Evolutionary conservation across 2,888 invertebrate species (phyloP).

Genomic region (Eristalinus sepulchralis): DNA sequence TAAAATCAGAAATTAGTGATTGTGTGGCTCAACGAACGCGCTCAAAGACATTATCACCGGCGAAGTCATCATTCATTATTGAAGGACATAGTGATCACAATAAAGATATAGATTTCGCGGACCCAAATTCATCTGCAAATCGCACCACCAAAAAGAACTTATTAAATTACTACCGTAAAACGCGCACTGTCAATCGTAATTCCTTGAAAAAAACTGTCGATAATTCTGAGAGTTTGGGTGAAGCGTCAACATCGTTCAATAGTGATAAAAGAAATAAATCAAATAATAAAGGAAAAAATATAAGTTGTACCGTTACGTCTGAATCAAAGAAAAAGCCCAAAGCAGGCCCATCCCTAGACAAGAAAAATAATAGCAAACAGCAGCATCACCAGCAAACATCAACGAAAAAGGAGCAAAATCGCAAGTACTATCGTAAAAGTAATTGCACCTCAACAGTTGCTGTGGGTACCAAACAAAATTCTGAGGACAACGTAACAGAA

Average conservation of each 20-base stretch:
- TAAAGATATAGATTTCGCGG: conserved; percentile 49
- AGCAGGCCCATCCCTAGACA: neutral
- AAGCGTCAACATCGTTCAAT: conserved; percentile 52
- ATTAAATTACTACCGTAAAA: conserved; percentile 80
- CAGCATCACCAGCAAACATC: neutral
- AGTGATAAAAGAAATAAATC: conserved; percentile 16
- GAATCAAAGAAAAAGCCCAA: conserved; percentile 11
- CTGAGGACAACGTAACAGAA: neutral
- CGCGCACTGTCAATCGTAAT: conserved; percentile 77
- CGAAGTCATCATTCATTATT: conserved; percentile 53
- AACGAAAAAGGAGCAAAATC: conserved; percentile 23
- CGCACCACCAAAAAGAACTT: conserved; percentile 75
- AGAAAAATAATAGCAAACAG: conserved; percentile 1
- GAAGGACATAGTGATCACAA: neutral
- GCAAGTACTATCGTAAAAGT: conserved; percentile 5
- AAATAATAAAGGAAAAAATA: conserved; percentile 13
- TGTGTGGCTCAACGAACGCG: conserved; percentile 80
- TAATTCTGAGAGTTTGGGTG: conserved; percentile 23
- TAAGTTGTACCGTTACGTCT: neutral
- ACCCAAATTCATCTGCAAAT: conserved; percentile 12
- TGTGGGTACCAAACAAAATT: neutral
- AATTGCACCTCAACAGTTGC: neutral
- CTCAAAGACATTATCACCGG: conserved; percentile 77
- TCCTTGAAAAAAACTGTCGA: conserved; percentile 62
- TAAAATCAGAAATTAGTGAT: conserved; percentile 72